Evolutionary conservation across 2,797 vertebrate genomes (phyloP), one percentile per base, ranked within the genome.

Genomic region (Hapalemur alaotrensis): DNA sequence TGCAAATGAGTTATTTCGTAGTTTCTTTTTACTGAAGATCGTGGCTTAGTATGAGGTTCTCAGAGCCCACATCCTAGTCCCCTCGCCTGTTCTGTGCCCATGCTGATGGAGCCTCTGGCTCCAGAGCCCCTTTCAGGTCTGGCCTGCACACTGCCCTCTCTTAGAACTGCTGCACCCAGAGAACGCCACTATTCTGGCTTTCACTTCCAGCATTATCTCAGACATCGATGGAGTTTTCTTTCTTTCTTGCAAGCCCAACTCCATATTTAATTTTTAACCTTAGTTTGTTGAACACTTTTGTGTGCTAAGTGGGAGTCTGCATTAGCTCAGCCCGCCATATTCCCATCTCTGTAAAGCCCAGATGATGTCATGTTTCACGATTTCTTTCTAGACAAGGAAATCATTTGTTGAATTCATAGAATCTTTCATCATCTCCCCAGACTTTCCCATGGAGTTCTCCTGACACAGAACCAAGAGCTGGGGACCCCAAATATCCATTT

Each of bases 311-410:
- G 41, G 38, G 65, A 65, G 43, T 41, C 35, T 63, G 23, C 14
- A 2, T 69, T 65, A 61, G 7, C 25, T 54, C 28, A 84, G 41
- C 13, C 50, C 18, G n/a, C 8, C 2, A 3, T 20, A 23, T 14
- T 59, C 35, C 38, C 4, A 4, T 28, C 28, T 67, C 5, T 23
- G 5, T 30, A 70, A 72, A 7, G 41, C 46, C 46, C 23, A 1
- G 52, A 48, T 11, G 17, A 22, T 5, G 5, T 22, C 2, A 50
- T 10, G 20, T 70, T 84, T 80, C 57, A 80, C 2, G 2, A 13
- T 90, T 94, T 43, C 12, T 61, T 85, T 84, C 59, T 38, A 65
- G 79, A 67, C 23, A 35, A 89, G 28, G n/a, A 88, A 70, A 38
- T 28, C 22, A 76, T 63, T 76, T 91, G 15, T 41, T 75, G 67